phyloP scores from a whole-genome alignment of 2,113 vertebrate genomes.

The Sturnira hondurensis region DNA sequence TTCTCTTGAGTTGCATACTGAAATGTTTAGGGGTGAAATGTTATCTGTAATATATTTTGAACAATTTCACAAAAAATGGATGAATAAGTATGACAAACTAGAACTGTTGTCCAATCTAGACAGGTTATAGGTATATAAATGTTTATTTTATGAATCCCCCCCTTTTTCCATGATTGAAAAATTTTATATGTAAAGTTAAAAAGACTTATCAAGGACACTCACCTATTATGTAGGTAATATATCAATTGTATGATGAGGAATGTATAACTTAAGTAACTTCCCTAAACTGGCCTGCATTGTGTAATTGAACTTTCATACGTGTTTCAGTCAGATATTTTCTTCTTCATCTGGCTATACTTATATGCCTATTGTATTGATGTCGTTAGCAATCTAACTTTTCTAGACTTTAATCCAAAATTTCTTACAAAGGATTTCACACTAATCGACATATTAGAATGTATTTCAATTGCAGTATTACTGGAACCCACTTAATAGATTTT shows the following conservation, averaged over 20 bases:
- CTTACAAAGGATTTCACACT: conserved; percentile 27
- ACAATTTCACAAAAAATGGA: background rate
- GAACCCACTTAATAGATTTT: conserved; percentile 33
- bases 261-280: background rate
- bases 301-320: background rate
- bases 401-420: conserved; percentile 22
- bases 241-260: background rate
- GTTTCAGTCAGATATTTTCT: conserved; percentile 7
- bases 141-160: background rate
- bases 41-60: background rate
- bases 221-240: background rate
- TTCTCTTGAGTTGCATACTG: background rate
- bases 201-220: background rate
- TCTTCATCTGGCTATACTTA: background rate
- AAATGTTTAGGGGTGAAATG: background rate
- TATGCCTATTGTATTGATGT: conserved; percentile 4
- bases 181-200: background rate
- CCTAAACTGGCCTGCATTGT: background rate
- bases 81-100: background rate
- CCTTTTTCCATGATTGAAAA: background rate
- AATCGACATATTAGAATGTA: conserved; percentile 15
- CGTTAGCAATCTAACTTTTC: conserved; percentile 1
- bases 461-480: conserved; percentile 55
- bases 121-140: background rate
- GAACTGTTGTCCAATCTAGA: background rate